phyloP scores from a whole-genome alignment of 2,797 vertebrate species.

The Uromys caudimaculatus region DNA sequence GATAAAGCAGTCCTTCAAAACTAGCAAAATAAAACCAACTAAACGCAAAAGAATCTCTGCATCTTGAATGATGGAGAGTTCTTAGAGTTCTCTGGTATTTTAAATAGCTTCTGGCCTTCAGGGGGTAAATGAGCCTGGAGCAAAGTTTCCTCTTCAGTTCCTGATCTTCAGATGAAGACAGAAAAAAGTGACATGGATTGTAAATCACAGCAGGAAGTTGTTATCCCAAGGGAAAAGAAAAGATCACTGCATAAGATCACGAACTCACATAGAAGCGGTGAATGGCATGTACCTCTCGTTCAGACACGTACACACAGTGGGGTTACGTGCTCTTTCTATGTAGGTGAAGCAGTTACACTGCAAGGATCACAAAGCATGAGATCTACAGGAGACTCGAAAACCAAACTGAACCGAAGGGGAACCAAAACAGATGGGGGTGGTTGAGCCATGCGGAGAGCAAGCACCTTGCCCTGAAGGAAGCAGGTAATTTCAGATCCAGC shows the following conservation, averaged over 20 bases:
- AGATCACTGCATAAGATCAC: background rate
- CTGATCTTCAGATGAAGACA: background rate
- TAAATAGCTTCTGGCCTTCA: conserved; percentile 63
- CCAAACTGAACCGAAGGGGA: background rate
- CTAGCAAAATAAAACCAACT: conserved; percentile 42
- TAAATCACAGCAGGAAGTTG: background rate
- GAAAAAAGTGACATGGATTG: background rate
- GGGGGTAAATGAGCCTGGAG: conserved; percentile 68
- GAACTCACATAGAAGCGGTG: accelerated
- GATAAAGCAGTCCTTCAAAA: background rate
- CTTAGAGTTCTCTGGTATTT: conserved; percentile 58
- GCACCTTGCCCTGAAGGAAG: background rate
- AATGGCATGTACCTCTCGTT: background rate
- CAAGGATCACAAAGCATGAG: background rate
- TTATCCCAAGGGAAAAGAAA: background rate
- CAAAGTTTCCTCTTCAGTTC: background rate
- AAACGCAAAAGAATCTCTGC: background rate
- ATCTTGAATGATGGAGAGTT: conserved; percentile 40
- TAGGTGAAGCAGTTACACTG: background rate
- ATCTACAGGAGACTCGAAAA: background rate
- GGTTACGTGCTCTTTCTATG: background rate
- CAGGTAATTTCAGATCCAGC: background rate
- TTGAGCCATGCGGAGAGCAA: background rate
- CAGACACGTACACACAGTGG: background rate
- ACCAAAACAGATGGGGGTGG: background rate